Base-by-base conservation (phyloP, 2,888 invertebrate genomes). In the Argynnis bischoffii region DNA sequence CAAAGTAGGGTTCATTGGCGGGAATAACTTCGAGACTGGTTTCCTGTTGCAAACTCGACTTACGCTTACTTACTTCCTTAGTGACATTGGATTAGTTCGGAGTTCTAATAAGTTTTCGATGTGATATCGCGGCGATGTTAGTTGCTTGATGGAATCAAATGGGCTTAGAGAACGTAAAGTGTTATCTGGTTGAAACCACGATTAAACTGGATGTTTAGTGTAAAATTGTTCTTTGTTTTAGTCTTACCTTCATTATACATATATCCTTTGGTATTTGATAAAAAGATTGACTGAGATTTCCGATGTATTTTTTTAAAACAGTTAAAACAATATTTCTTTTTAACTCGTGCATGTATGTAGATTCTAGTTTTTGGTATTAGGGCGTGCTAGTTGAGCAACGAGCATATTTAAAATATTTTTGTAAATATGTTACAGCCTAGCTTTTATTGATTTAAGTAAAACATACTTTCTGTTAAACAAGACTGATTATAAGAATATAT, bases 51-150 rank as follows among this genome's bases (percentile, higher is more conserved):
- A 74, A 77, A 77, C 74, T 79, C 74, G 77, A 80, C 81, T 82
- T 79, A 81, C 77, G 79, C 77, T 79, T 76, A 76, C 77, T 79
- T 78, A 77, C 79, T 78, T 78, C 77, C 78, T 78, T 76, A 76
- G 78, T 76, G 77, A 78, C 79, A 78, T 77, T 77, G 78, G 78
- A 77, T 77, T 77, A 78, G 75, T 76, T 77, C 75, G 74, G 75
- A 82, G 78, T 80, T 81, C 74, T 72, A 74, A 75, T 75, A 80
- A 79, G 75, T 79, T 78, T 75, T 71, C 74, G 76, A 74, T 76
- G 75, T 76, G 74, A 77, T 75, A 75, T 74, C 74, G 65, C 64
- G 65, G 64, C 55, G 35, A 59, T 66, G 54, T 60, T 35, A 55
- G 47, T 60, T 59, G 31, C 54, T 60, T 66, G 60, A 60, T 60